A percentile compares a stretch with the other conserved stretches of the same genome.
These are phyloP conservation scores for Andrena flavipes DNA, from an alignment of 2,888 invertebrate genomes.

Conservation along the genomic window DNA sequence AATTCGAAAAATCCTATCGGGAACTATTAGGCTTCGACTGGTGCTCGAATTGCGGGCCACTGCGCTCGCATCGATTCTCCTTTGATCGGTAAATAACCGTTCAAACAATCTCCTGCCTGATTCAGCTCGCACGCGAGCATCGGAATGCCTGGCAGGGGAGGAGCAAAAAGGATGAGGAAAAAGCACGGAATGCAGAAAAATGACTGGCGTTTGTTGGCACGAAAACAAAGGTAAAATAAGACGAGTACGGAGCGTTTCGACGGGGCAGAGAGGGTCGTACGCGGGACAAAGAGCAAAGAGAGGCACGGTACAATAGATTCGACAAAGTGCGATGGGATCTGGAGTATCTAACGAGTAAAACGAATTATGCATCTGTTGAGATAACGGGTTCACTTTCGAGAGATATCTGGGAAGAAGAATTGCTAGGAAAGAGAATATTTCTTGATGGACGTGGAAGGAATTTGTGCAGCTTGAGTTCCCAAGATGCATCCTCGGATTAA, in stretches of 20 bases:
- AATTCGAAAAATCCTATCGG: neutral
- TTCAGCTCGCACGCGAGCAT: slow-evolving; percentile 12
- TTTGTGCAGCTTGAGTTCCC: too few species aligned
- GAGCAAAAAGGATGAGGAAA: neutral
- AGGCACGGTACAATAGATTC: neutral
- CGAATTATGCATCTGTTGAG: neutral
- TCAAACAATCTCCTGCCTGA: slow-evolving; percentile 18
- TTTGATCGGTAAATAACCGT: slow-evolving; percentile 40
- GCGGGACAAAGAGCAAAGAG: neutral
- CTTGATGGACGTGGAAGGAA: too few species aligned
- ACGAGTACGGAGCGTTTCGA: neutral
- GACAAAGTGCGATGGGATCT: neutral
- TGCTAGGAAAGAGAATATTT: too few species aligned
- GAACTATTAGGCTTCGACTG: neutral
- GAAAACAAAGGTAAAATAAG: slow-evolving; percentile 3
- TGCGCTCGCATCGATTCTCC: slow-evolving; percentile 12
- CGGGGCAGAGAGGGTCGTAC: neutral
- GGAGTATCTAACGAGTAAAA: slow-evolving; percentile 1
- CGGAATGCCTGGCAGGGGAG: slow-evolving; percentile 3
- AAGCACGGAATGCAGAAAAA: neutral
- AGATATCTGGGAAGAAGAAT: too few species aligned
- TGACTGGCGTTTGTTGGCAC: neutral
- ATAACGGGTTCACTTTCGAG: too few species aligned
- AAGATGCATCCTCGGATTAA: too few species aligned
- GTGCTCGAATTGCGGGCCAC: slow-evolving; percentile 17